Evolutionary conservation across 2,888 invertebrate species (phyloP).

Genomic region (Chrysotoxum bicinctum): DNA sequence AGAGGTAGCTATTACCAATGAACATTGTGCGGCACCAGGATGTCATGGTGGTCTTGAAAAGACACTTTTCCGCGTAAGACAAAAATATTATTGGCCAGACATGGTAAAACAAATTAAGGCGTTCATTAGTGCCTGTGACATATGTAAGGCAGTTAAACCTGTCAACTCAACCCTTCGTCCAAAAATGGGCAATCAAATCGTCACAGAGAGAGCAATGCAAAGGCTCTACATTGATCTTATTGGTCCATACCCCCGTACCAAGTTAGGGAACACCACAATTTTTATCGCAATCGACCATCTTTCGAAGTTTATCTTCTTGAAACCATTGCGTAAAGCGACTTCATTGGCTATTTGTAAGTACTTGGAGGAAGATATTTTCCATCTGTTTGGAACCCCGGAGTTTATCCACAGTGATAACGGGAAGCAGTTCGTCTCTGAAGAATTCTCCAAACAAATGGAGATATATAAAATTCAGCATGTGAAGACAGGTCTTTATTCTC

Average conservation of each 20-base stretch:
- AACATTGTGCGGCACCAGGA: not conserved
- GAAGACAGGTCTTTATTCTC: not conserved
- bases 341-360: constrained; percentile 26
- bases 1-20: not conserved
- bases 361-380: constrained; percentile 3
- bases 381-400: constrained; percentile 11
- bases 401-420: constrained; percentile 3
- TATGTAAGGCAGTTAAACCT: not conserved
- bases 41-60: not conserved
- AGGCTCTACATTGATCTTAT: constrained; percentile 47
- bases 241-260: constrained; percentile 54
- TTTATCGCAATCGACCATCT: constrained; percentile 60
- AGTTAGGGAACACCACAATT: constrained; percentile 27
- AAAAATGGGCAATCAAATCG: constrained; percentile 46
- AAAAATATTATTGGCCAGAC: constrained; percentile 5
- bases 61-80: not conserved
- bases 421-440: constrained; percentile 8
- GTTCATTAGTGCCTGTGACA: not conserved
- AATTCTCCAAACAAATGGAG: constrained; percentile 1
- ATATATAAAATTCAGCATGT: not conserved
- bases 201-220: constrained; percentile 52
- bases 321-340: constrained; percentile 33
- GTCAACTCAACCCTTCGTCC: constrained; percentile 22
- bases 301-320: constrained; percentile 35
- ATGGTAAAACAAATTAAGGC: not conserved